Base-by-base conservation (phyloP, 2,888 invertebrate species). In the Sphaerolaimus hirsutus region DNA sequence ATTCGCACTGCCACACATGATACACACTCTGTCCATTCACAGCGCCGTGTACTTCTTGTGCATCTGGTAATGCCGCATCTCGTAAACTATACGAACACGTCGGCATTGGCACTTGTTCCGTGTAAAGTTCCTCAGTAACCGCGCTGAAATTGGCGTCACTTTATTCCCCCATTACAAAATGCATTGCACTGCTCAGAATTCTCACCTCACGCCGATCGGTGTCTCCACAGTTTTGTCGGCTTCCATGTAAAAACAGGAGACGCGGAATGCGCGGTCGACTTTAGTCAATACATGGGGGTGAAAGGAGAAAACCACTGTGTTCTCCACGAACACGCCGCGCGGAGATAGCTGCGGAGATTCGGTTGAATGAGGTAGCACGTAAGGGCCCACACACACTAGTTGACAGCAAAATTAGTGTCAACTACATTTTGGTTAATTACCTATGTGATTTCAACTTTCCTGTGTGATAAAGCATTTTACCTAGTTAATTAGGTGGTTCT, bases 41-140 rank as follows among this genome's bases (percentile, higher is more conserved):
- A 24, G 48, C 41, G 26, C 36, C 46, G 4, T 27, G 27, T 17
- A 48, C 42, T 12, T 32, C 14, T 21, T 41, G 45, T 2, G 45
- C 48, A 21, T 48, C 44, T 2, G 48, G 45, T 25, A 22, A 17
- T 12, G 7, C 48, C 5, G 26, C 17, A 26, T 46, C n/a, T n/a
- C n/a, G 44, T 3, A 48, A 17, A 22, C 23, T 25, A 22, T 48
- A 48, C 14, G 29, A 10, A 32, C 48, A 48, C 17, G 27, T 12
- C 14, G 48, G 48, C 48, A 48, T 48, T 12, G 45, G 41, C 22
- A 42, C n/a, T 2, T 26, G 7, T 10, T 40, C 40, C 7, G 23
- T 40, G 40, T 2, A 4, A 5, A 26, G 7, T 17, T 10, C 3
- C 17, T 19, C n/a, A 19, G 42, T 27, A 4, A 41, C n/a, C n/a